Evolutionary conservation across 2,797 vertebrate genomes (phyloP), one percentile per base, ranked within the genome.

Genomic region (Pipistrellus kuhlii): DNA sequence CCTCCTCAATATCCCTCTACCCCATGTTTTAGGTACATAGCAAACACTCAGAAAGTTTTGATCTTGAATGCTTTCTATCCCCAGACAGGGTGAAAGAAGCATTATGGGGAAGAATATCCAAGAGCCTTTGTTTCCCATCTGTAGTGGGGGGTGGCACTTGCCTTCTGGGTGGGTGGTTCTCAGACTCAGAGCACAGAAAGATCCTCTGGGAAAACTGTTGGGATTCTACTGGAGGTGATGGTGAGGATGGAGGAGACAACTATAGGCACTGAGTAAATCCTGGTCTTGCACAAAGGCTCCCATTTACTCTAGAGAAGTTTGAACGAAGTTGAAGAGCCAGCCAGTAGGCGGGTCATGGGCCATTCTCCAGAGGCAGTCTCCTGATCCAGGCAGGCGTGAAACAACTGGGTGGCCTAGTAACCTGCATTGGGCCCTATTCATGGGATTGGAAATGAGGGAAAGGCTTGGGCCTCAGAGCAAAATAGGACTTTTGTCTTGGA

Each of bases 321-420:
- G 44, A 55, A 3, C 2, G 23, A 30, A 55, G 12, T 27, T 13
- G 9, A 8, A 53, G 53, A 55, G 18, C 44, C 13, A 25, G 51
- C 15, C 35, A 6, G 18, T 18, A 51, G 35, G 5, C 38, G n/a
- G 14, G 5, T 18, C 10, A 62, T 0, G 11, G 8, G 4, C 46
- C 51, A 20, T 23, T 23, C 20, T n/a, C 1, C 9, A 5, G 23
- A 77, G n/a, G 11, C n/a, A 35, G 10, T 30, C 2, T 87, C 27
- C 10, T 66, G 72, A 59, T 64, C 17, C 25, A 88, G 17, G 27
- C 3, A 27, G 12, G 35, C 0, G 13, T 12, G 41, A 59, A 1
- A 57, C 17, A 30, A n/a, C 18, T 81, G 3, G 5, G 18, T 23
- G 13, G 21, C 13, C 35, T 84, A 8, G 1, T 44, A n/a, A 41